A percentile compares a stretch with the other conserved stretches of the same genome.
These are phyloP conservation scores for Chrysogorgia sp. DNA, from an alignment of 92 coral and sea anemone genomes.

Conservation along the genomic window DNA sequence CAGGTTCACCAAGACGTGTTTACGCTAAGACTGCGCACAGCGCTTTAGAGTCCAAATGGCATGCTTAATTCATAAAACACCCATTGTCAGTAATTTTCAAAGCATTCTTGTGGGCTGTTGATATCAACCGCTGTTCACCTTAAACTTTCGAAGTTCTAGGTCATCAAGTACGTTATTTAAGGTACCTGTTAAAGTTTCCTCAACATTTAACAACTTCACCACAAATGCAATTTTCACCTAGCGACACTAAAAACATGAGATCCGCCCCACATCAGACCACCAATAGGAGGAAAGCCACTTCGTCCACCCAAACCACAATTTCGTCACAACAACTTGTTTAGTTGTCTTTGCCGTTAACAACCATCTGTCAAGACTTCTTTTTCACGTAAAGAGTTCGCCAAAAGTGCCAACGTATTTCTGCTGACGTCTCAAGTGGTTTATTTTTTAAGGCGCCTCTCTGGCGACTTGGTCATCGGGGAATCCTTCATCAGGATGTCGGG, in stretches of 20 bases:
- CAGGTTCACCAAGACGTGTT: no score
- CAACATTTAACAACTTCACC: not conserved
- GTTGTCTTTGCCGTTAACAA: not conserved
- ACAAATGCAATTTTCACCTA: not conserved
- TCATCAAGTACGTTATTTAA: not conserved
- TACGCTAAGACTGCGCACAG: no score
- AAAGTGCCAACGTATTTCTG: no score
- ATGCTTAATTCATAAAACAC: no score
- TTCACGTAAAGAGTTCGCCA: not conserved
- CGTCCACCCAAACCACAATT: not conserved
- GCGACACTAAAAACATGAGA: not conserved
- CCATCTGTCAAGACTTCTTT: not conserved
- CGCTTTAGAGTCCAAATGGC: no score
- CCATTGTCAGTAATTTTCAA: no score
- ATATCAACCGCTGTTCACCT: no score
- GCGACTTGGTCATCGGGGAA: not conserved
- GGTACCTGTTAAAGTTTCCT: not conserved
- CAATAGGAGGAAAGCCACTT: not conserved
- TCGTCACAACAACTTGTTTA: not conserved
- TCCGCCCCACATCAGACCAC: not conserved
- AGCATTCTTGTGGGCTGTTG: no score
- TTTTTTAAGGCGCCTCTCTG: not conserved
- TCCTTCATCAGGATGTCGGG: not conserved
- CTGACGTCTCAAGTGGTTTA: not conserved
- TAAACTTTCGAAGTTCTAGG: no score